Conservation (phyloP, 2,888 invertebrate genomes). For the Belgica antarctica region DNA sequence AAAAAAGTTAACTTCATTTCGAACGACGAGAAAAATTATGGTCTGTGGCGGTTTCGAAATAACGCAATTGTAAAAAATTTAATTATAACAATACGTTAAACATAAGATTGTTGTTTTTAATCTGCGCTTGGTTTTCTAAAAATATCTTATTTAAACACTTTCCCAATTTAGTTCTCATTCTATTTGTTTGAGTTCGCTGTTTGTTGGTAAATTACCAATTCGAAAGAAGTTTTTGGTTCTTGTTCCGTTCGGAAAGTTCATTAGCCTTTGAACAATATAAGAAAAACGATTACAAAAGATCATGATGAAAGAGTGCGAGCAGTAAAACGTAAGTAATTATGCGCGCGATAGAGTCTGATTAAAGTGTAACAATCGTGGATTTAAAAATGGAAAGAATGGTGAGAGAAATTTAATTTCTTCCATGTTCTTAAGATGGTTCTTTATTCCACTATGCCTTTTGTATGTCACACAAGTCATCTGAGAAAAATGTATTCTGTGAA, state of each 20-base stretch:
- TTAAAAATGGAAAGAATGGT: not conserved
- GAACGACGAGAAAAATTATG: slow-evolving; percentile 10
- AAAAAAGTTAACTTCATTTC: slow-evolving; percentile 8
- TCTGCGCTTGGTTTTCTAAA: not conserved
- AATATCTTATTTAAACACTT: slow-evolving; percentile 9
- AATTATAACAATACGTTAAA: slow-evolving; percentile 9
- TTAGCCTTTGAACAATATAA: not conserved
- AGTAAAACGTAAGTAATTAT: slow-evolving; percentile 35
- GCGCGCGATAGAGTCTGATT: slow-evolving; percentile 28
- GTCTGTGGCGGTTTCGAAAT: slow-evolving; percentile 2
- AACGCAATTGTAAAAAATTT: slow-evolving; percentile 15
- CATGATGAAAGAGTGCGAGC: not conserved
- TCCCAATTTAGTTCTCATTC: slow-evolving; percentile 3
- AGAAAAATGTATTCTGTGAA: too few relatives aligned
- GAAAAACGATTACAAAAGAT: not conserved
- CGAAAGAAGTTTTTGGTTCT: not conserved
- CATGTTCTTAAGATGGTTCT: too few relatives aligned
- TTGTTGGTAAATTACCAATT: not conserved
- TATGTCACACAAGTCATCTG: too few relatives aligned
- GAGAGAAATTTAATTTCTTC: too few relatives aligned
- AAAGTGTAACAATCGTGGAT: slow-evolving; percentile 25
- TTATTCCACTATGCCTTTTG: too few relatives aligned
- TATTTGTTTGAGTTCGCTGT: slow-evolving; percentile 11
- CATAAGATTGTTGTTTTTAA: not conserved
- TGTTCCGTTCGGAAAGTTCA: not conserved